phyloP scores from a whole-genome alignment of 2,888 invertebrate species.

The Leptogaster cylindrica region DNA sequence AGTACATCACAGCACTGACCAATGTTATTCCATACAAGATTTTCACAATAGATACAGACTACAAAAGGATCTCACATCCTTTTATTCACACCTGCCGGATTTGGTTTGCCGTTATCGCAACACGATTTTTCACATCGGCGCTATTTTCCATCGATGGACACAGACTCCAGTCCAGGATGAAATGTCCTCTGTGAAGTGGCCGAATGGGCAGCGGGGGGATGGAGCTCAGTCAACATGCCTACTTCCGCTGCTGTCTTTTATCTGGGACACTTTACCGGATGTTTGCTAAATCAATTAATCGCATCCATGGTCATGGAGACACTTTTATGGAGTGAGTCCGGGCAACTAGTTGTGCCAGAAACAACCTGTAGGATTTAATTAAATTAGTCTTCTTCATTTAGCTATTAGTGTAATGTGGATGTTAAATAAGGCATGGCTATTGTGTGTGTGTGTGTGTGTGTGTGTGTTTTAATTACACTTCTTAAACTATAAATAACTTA shows the following conservation, averaged over 20 bases:
- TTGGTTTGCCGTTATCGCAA: background rate
- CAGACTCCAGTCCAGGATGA: background rate
- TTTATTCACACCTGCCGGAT: constrained; percentile 21
- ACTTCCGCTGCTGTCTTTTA: background rate
- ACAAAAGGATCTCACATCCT: background rate
- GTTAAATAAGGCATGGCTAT: background rate
- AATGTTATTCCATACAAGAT: background rate
- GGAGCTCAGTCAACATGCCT: constrained; percentile 7
- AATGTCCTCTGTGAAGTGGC: background rate
- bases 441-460: no score
- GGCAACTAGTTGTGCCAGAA: background rate
- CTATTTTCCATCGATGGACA: constrained; percentile 28
- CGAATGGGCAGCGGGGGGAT: background rate
- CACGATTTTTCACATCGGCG: background rate
- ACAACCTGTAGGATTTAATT: constrained; percentile 35
- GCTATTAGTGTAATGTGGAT: background rate
- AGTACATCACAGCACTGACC: constrained; percentile 2
- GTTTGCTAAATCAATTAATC: constrained; percentile 37
- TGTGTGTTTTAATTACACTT: background rate
- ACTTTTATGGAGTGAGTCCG: background rate
- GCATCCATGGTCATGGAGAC: constrained; percentile 6
- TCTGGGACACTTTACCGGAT: constrained; percentile 17
- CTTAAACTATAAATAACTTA: background rate
- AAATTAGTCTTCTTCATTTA: constrained; percentile 5
- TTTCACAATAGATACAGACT: background rate